Conservation (phyloP, 2,888 invertebrate genomes). For the Hymenopus coronatus region DNA sequence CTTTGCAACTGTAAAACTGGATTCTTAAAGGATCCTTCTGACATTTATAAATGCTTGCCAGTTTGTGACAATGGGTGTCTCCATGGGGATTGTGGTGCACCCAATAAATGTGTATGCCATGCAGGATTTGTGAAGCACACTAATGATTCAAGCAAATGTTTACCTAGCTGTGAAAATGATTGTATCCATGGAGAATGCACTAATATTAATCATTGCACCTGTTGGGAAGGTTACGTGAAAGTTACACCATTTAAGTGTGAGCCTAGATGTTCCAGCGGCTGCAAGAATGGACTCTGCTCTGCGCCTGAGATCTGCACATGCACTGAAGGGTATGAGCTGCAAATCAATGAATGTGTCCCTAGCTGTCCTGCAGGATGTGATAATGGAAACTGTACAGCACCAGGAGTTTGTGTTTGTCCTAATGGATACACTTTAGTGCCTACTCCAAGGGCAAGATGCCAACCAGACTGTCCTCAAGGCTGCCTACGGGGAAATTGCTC, state of each 20-base stretch:
- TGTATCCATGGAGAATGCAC: constrained; percentile 2
- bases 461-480: neutral
- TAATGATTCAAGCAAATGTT: neutral
- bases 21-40: constrained; percentile 29
- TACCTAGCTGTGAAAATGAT: neutral
- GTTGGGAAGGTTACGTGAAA: neutral
- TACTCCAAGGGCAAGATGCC: constrained; percentile 18
- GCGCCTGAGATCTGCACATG: constrained; percentile 33
- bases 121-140: neutral
- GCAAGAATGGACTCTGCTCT: constrained; percentile 21
- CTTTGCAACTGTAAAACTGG: neutral
- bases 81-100: neutral
- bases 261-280: neutral
- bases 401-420: constrained; percentile 50
- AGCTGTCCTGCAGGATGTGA: constrained; percentile 5
- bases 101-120: neutral
- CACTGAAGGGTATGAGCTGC: constrained; percentile 30
- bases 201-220: neutral
- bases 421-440: constrained; percentile 41
- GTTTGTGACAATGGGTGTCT: neutral
- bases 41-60: constrained; percentile 20
- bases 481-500: neutral
- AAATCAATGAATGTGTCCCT: constrained; percentile 26
- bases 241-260: neutral
- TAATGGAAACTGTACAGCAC: constrained; percentile 45